Percentiles rank a stretch among this genome's conserved stretches.
These are phyloP conservation scores for Cacoxenus indagator DNA, from an alignment of 2,888 invertebrate genomes.

Conservation along the genomic window DNA sequence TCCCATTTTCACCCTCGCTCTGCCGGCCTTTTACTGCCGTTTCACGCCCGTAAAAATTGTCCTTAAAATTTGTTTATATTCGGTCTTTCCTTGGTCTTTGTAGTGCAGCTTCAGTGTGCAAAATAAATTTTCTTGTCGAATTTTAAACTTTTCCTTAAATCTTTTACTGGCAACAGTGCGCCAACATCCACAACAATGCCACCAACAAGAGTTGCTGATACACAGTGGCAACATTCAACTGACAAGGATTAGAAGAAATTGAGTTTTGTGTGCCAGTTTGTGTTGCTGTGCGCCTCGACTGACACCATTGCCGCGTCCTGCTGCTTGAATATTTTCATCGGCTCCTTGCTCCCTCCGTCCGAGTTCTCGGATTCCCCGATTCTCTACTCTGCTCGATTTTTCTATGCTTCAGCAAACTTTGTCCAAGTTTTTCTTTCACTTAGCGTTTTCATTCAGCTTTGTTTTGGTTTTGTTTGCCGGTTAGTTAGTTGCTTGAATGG, in stretches of 20 bases:
- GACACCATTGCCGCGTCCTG: slow-evolving; percentile 33
- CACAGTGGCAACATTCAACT: slow-evolving; percentile 37
- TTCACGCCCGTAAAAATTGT: slow-evolving; percentile 15
- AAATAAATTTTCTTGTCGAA: slow-evolving; percentile 45
- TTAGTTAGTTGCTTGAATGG: slow-evolving; percentile 49
- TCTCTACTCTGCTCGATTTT: background rate
- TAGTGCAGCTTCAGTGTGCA: slow-evolving; percentile 36
- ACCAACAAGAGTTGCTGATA: background rate
- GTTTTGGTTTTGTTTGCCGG: slow-evolving; percentile 29
- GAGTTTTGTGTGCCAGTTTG: slow-evolving; percentile 42
- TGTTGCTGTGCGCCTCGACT: slow-evolving; percentile 46
- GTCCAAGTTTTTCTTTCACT: slow-evolving; percentile 26
- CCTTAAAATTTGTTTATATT: slow-evolving; percentile 48
- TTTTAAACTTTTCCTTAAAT: slow-evolving; percentile 22
- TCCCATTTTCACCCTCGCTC: background rate
- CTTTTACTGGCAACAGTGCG: slow-evolving; percentile 32
- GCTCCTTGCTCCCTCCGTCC: background rate
- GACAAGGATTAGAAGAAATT: slow-evolving; percentile 50
- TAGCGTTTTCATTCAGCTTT: slow-evolving; percentile 25
- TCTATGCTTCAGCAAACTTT: slow-evolving; percentile 18
- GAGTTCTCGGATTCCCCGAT: background rate
- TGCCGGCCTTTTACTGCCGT: background rate
- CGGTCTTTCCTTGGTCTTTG: background rate
- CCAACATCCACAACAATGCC: slow-evolving; percentile 20
- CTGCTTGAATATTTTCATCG: slow-evolving; percentile 18